Base-by-base conservation (phyloP, 2,113 vertebrate species). In the Dasyornis broadbenti region DNA sequence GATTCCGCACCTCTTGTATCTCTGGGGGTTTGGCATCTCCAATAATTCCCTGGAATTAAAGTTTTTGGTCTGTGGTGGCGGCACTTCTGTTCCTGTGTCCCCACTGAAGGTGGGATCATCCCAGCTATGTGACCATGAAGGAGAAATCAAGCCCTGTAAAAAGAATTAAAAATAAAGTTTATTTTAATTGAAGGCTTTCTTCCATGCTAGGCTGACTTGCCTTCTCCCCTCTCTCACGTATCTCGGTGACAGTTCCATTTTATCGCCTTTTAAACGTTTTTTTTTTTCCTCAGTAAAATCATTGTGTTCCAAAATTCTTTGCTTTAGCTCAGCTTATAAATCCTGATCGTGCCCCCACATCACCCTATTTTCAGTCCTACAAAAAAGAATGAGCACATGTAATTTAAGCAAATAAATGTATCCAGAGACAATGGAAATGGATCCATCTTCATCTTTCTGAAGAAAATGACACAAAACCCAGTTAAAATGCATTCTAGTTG, bases 241-340 rank as follows among this genome's bases (percentile, higher is more conserved):
- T 9, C 31, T 54, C 1, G 0, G 19, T 14, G 17, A 6, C 8
- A 54, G 39, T 19, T 59, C 44, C 2, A 13, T 68, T 52, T 49
- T 69, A 17, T 47, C 64, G 33, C 24, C 8, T 40, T 60, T 40
- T 35, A 42, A 53, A 47, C 4, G 2, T 22, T 37, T 22, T 7
- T 22, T 7, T 44, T 61, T 63, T 39, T 16, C 37, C 16, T 53
- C 23, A 44, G 52, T 56, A 11, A 89, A 86, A 2, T 44, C 16
- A 24, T 60, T 11, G 7, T 78, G 59, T 84, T 11, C 14, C 56
- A 23, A 31, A 78, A 4, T 7, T 37, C 8, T 35, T 37, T 31
- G 35, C 63, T 42, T n/a, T 56, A 45, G 56, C 40, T 66, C 27
- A 17, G 33, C 30, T 54, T 10, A 39, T 1, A 13, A 89, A 42